phyloP scores from a whole-genome alignment of 2,113 vertebrate species.

The Deroptyus accipitrinus region DNA sequence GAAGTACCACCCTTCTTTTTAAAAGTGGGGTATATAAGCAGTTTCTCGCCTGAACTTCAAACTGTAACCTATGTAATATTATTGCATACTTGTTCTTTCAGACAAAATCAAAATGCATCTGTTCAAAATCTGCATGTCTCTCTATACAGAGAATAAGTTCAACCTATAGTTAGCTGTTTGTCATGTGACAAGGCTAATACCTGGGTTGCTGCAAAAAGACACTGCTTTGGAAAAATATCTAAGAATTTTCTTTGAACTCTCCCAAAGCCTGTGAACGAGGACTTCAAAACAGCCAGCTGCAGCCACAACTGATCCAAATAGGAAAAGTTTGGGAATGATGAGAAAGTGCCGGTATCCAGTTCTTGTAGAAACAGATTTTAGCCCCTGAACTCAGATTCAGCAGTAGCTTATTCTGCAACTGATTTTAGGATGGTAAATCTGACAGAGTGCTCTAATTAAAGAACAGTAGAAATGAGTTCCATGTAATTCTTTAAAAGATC shows the following conservation, averaged over 20 bases:
- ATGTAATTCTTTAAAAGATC: neutral
- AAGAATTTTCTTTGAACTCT: neutral
- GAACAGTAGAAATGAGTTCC: slow-evolving; percentile 9
- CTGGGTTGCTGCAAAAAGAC: neutral
- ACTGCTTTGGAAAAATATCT: neutral
- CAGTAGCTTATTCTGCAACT: neutral
- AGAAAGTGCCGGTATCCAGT: neutral
- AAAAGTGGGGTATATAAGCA: neutral
- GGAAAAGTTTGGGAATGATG: neutral
- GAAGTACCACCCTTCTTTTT: neutral
- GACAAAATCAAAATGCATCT: neutral
- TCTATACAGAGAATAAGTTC: neutral
- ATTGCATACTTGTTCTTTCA: neutral
- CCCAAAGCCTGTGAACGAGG: slow-evolving; percentile 28
- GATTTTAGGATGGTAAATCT: slow-evolving; percentile 6
- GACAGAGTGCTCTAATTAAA: slow-evolving; percentile 13
- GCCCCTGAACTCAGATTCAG: neutral
- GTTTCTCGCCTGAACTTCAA: neutral
- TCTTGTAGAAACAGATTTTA: neutral
- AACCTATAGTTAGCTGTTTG: neutral
- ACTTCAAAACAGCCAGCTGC: slow-evolving; percentile 56
- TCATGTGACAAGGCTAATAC: neutral
- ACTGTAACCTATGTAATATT: neutral
- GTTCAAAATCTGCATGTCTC: neutral
- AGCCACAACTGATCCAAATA: slow-evolving; percentile 30